Conservation (phyloP, 2,113 vertebrate species). For the Poeciliopsis retropinna region DNA sequence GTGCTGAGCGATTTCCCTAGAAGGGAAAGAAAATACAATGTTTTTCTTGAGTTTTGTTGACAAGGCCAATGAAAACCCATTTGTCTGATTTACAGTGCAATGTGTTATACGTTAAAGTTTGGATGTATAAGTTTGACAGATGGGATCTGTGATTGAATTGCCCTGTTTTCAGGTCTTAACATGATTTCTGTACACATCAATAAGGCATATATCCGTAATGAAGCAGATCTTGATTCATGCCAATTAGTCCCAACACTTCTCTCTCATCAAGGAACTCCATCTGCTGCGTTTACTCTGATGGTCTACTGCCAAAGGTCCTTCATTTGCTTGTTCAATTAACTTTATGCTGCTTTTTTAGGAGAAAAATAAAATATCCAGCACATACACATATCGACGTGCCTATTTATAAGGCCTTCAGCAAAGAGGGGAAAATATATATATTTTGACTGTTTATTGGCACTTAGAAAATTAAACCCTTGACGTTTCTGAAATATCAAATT, state of each 20-base stretch:
- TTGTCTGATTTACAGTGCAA: not conserved
- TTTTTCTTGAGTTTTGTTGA: not conserved
- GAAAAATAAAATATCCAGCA: not conserved
- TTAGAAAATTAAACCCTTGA: not conserved
- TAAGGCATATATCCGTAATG: not conserved
- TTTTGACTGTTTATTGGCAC: not conserved
- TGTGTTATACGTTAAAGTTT: not conserved
- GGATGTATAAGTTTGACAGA: not conserved
- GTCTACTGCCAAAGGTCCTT: not conserved
- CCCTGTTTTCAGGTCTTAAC: not conserved
- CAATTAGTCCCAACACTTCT: constrained; percentile 1
- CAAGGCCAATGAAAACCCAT: not conserved
- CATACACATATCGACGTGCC: not conserved
- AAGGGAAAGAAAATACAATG: not conserved
- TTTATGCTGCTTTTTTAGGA: not conserved
- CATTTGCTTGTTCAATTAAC: not conserved
- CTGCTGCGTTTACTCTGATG: not conserved
- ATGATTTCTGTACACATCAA: not conserved
- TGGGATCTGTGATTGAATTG: not conserved
- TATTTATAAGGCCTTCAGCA: not conserved
- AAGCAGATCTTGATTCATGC: constrained; percentile 9
- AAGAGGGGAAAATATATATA: too few relatives aligned
- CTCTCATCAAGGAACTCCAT: not conserved
- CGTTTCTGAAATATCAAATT: not conserved
- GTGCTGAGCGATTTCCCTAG: not conserved